A percentile compares a stretch with the other conserved stretches of the same genome.
Evolutionary conservation across 1,140 invertebrate species (phyloP).

Genomic region (Euwallacea similis): DNA sequence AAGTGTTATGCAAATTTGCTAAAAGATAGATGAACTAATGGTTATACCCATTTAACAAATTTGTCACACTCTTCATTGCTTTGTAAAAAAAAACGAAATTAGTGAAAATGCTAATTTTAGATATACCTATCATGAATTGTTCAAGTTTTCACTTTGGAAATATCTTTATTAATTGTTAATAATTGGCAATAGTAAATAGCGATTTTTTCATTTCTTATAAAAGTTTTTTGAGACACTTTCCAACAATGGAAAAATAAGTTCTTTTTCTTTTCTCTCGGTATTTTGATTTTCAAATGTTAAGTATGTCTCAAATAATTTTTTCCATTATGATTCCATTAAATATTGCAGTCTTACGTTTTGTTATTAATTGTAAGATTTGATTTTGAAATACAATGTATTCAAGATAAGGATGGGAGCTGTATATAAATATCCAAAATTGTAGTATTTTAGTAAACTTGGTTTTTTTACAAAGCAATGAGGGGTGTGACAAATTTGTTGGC

Average conservation of each 20-base stretch:
- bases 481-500: background rate
- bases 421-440: background rate
- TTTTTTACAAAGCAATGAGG: background rate
- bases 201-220: background rate
- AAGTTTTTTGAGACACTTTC: background rate
- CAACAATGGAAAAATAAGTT: background rate
- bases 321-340: too few species aligned
- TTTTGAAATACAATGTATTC: too few species aligned
- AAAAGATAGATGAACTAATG: background rate
- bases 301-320: too few species aligned
- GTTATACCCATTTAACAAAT: background rate
- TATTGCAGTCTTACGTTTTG: too few species aligned
- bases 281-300: too few species aligned
- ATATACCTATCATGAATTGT: background rate
- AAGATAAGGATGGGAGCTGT: too few species aligned
- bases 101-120: too few species aligned
- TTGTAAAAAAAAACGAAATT: too few species aligned
- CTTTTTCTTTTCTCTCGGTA: background rate
- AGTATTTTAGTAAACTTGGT: background rate
- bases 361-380: too few species aligned
- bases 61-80: background rate
- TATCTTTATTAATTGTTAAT: background rate
- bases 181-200: background rate
- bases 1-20: background rate
- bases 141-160: background rate